phyloP scores from a whole-genome alignment of 2,797 vertebrate species.

The Lagocephalus sceleratus region DNA sequence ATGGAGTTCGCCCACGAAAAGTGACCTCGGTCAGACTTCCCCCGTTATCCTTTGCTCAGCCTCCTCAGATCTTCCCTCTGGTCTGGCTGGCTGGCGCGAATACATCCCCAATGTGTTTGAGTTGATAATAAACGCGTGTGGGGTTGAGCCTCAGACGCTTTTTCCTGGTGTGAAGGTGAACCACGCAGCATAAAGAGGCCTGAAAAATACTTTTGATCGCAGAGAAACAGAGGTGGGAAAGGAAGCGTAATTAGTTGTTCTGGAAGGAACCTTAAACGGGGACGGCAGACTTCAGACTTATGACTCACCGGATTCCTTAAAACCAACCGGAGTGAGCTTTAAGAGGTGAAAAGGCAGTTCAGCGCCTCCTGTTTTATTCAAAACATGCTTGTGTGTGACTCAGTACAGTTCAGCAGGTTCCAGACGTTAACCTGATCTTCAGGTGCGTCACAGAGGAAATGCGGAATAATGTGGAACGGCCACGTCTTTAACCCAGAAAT shows the following conservation, averaged over 20 bases:
- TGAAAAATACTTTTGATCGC: neutral
- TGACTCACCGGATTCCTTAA: neutral
- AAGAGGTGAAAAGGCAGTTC: conserved; percentile 2
- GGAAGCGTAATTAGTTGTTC: conserved; percentile 14
- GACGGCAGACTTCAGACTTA: neutral
- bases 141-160: conserved; percentile 11
- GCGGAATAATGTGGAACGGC: too few relatives aligned
- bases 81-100: conserved; percentile 16
- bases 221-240: conserved; percentile 1
- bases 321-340: neutral
- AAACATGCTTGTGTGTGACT: too few relatives aligned
- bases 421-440: conserved; percentile 5
- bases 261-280: conserved; percentile 10
- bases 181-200: conserved; percentile 12
- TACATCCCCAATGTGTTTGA: conserved; percentile 31
- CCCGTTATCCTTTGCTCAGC: too few relatives aligned
- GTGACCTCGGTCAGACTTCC: neutral
- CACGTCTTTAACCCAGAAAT: too few relatives aligned
- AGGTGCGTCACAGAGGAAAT: neutral
- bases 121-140: conserved; percentile 13
- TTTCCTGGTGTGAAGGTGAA: conserved; percentile 31
- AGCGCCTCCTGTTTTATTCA: neutral
- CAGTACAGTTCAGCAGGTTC: conserved; percentile 1
- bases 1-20: neutral
- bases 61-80: conserved; percentile 6